Evolutionary conservation across 2,888 invertebrate species (phyloP).

Genomic region (Invenusta paracnida): DNA sequence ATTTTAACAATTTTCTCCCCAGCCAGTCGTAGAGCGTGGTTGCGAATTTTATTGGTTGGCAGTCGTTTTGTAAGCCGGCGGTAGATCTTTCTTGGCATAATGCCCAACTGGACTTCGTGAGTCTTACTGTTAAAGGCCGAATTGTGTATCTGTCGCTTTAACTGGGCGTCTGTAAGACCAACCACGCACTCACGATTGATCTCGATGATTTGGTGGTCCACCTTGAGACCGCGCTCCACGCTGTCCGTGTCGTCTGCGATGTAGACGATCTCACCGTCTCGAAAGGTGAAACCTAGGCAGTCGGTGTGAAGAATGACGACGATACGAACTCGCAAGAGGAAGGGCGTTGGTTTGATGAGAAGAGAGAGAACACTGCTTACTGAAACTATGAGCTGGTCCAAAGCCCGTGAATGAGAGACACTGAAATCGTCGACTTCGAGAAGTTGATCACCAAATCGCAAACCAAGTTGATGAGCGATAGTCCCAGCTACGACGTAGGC

Average conservation of each 20-base stretch:
- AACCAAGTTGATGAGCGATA: not conserved
- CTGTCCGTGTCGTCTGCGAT: not conserved
- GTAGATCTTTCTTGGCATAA: constrained; percentile 1
- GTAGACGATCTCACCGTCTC: not conserved
- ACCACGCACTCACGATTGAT: not conserved
- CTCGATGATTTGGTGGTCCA: not conserved
- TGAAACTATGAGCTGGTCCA: not conserved
- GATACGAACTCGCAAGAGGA: not conserved
- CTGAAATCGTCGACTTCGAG: not conserved
- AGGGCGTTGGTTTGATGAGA: not conserved
- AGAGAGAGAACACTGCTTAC: not conserved
- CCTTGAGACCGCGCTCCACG: not conserved
- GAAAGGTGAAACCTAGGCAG: not conserved
- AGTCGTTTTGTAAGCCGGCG: not conserved
- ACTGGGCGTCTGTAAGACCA: not conserved
- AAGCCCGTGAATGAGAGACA: not conserved
- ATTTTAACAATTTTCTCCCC: too few species aligned
- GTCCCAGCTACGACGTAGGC: not conserved
- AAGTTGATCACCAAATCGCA: not conserved
- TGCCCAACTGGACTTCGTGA: not conserved
- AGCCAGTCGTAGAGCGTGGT: too few species aligned
- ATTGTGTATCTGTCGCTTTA: not conserved
- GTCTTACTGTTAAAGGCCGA: not conserved
- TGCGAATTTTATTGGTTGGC: not conserved
- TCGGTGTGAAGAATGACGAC: not conserved